Evolutionary conservation across 64 coral and sea anemone genomes (phyloP), one percentile per base, ranked within the genome.

Genomic region (Hydrozoanthus tunicans): DNA sequence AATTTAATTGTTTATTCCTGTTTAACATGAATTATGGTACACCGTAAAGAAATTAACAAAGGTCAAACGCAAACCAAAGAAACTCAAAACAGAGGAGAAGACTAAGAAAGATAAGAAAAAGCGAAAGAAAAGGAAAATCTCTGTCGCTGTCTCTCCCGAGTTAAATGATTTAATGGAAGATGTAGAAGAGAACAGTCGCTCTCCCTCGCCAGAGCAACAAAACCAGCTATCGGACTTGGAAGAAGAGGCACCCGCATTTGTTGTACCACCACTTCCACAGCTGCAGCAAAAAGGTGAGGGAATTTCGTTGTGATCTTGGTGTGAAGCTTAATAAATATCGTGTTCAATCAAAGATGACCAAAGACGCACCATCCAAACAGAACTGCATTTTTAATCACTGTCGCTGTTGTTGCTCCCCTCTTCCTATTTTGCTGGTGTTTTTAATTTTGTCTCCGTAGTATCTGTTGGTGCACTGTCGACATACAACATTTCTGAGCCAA

Each of bases 241-340:
- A 56, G 43, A 88, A 88, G 70, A 88, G 13, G 84, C 59, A 20
- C 69, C 84, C 59, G 9, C 61, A 17, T 88, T 88, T n/a, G 25
- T 88, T 59, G 84, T 88, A 51, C 84, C 84, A 26, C 69, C 84
- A 6, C 84, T 88, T 88, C 84, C 84, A 6, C 69, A 88, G 56
- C 14, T 88, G 23, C 69, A 17, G 7, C 5, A 23, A 10, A 51
- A 11, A 73, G 53, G 84, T 88, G 24, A 88, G 56, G 11, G 43
- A 5, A 43, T 58, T 26, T 17, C 12, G 60, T 11, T 14, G 4
- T 3, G 17, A 4, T 3, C 13, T 4, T 77, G 27, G 12, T 77
- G 7, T 77, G 4, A 25, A 77, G 51, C 64, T 3, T 66, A 11
- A 14, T 66, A 15, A 43, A 43, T 43, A 43, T 43, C 32, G 32